Base-by-base conservation (phyloP, 1,140 invertebrate genomes). In the Anoplolepis gracilipes region DNA sequence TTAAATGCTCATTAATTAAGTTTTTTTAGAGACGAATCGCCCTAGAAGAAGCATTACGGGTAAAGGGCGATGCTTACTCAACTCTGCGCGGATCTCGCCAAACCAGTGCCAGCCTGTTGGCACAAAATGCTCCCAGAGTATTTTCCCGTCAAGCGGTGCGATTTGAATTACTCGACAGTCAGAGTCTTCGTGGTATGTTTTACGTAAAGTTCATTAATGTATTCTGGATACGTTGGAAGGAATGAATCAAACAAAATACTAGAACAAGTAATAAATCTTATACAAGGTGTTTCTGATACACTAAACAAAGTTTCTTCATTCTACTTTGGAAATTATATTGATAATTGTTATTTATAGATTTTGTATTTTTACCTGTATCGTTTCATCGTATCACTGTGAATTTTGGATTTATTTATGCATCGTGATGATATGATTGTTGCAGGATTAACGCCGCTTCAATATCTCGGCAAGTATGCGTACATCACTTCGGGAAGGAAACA, bases 111-210 rank as follows among this genome's bases (percentile, higher is more conserved):
- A 93, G 94, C 8, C 95, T 95, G 5, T n/a, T 94, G 94, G 69
- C 96, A 94, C 93, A 97, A 42, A 96, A 96, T 78, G 92, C 96
- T 49, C 96, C 96, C 0, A 91, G 97, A 53, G 95, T 96, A 1
- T 97, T 97, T 94, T 96, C 96, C 1, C 93, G 97, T 22, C 95
- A 96, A 75, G 96, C 95, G 89, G 96, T 96, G 0, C 94, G 96
- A 88, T 97, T 97, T 91, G 96, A 96, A 84, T 90, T 97, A 55
- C 96, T 97, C 39, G 96, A 96, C 87, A 96, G 96, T 70, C 92
- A 94, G 81, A 95, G 95, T 67, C 93, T 97, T 16, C 93, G 94
- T 42, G 93, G 96, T 97, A 91, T 62, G 88, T 86, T 1, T 65
- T 19, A 39, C 6, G 6, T 30, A 36, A 0, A 16, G 30, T 42